Base-by-base conservation (phyloP, 2,797 vertebrate species). In the Sparidentex hasta region DNA sequence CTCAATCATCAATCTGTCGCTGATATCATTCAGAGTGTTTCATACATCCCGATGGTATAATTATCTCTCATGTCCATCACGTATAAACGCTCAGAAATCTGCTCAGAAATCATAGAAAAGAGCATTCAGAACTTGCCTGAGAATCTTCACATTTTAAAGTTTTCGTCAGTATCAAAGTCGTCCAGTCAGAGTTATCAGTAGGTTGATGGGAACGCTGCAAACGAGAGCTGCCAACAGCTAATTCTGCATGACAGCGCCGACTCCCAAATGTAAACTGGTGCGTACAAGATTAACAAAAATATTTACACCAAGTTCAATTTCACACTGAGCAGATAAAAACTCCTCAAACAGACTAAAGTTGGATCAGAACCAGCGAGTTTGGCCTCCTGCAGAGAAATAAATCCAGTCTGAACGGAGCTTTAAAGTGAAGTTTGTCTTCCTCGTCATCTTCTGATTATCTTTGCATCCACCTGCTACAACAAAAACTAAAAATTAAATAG, bases 371-470 rank as follows among this genome's bases (percentile, higher is more conserved):
- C 33, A 3, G 43, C 3, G 12, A 44, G 43, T 44, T 44, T 8
- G 33, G 33, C 33, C 33, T 33, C 33, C 33, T 33, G 1, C 1
- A 33, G 33, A 33, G 33, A 7, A 7, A 33, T 44, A 14, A 44
- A 44, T 54, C 65, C 16, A 11, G 44, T 43, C 61, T 21, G 54
- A 74, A 55, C 0, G 33, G 1, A 16, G 64, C 73, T 67, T 61
- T 5, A n/a, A 56, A 25, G 51, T 54, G n/a, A 56, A 25, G 51
- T 54, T 62, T 71, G 21, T 27, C 27, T 4, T 18, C 6, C n/a
- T 58, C 27, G 1, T 11, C 9, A 23, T 57, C 29, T 41, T 64
- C 54, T 63, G 70, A 88, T 86, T 82, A 88, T 86, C 67, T 75
- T 55, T 71, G 84, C 73, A 55, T 74, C 20, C 25, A 14, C 44